These are phyloP conservation scores for Keiferia lycopersicella DNA, from an alignment of 2,888 invertebrate genomes.

Conservation along the genomic window DNA sequence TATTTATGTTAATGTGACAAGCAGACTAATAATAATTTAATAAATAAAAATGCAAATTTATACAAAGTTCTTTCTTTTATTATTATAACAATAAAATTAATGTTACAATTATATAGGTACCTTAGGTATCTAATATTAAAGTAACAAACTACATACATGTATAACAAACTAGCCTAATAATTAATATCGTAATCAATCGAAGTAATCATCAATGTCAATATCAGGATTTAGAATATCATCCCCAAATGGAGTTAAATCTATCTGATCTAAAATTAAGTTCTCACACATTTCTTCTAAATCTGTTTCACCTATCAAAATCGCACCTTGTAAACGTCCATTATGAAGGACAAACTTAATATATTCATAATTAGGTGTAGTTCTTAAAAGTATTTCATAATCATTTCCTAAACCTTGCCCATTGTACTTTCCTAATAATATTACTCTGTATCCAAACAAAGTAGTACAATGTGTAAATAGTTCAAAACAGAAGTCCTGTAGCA, in stretches of 20 bases:
- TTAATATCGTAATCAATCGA: no score
- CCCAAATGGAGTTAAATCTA: slow-evolving; percentile 93
- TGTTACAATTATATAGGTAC: no score
- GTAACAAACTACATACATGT: no score
- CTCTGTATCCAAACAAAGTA: slow-evolving; percentile 95
- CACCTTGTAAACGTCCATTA: slow-evolving; percentile 93
- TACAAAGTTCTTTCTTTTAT: no score
- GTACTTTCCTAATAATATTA: slow-evolving; percentile 94
- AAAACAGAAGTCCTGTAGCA: slow-evolving; percentile 96
- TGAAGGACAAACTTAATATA: slow-evolving; percentile 94
- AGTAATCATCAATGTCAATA: slow-evolving; percentile 99
- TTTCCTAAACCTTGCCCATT: slow-evolving; percentile 94
- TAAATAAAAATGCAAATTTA: neutral
- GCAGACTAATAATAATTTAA: no score
- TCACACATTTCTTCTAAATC: slow-evolving; percentile 99
- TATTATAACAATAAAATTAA: no score
- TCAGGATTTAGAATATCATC: slow-evolving; percentile 96
- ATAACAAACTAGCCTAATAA: no score
- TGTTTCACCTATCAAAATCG: slow-evolving; percentile 97
- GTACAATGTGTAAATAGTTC: slow-evolving; percentile 99
- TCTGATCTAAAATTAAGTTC: slow-evolving; percentile 96
- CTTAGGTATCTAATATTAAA: no score
- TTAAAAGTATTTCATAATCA: slow-evolving; percentile 91
- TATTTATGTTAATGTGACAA: no score
- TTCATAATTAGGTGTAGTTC: slow-evolving; percentile 90